Percentiles rank a stretch among this genome's conserved stretches.
Conservation (phyloP, 2,888 invertebrate species). For the Drosophila aldrichi region DNA sequence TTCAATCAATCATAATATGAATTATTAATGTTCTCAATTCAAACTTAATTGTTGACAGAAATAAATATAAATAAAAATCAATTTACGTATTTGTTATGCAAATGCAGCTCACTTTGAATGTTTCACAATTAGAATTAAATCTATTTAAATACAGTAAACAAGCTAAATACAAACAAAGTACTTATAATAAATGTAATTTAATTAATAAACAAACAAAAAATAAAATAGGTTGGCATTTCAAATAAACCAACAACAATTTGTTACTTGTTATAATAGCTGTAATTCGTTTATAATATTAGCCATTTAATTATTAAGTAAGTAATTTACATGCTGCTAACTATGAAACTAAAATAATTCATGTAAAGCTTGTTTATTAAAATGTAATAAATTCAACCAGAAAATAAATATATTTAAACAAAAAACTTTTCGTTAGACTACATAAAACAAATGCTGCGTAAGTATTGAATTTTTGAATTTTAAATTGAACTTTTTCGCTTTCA, state of each 20-base stretch:
- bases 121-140: constrained; percentile 42
- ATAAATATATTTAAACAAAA: not conserved
- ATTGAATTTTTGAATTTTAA: not conserved
- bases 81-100: not conserved
- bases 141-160: constrained; percentile 6
- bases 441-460: not conserved
- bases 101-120: constrained; percentile 28
- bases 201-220: constrained; percentile 17
- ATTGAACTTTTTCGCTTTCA: not conserved
- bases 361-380: constrained; percentile 41
- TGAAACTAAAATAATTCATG: constrained; percentile 20
- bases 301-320: constrained; percentile 24
- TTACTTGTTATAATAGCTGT: constrained; percentile 43
- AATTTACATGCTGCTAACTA: constrained; percentile 2
- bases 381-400: constrained; percentile 36
- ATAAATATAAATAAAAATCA: not conserved
- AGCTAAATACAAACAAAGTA: not conserved
- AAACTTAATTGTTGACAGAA: not conserved
- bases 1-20: constrained; percentile 50
- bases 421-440: not conserved
- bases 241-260: constrained; percentile 28
- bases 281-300: constrained; percentile 36
- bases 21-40: not conserved
- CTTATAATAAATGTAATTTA: constrained; percentile 33
- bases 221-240: constrained; percentile 51